These are phyloP conservation scores for Epizoanthus fatuus DNA, from an alignment of 92 coral and sea anemone species.

Conservation along the genomic window DNA sequence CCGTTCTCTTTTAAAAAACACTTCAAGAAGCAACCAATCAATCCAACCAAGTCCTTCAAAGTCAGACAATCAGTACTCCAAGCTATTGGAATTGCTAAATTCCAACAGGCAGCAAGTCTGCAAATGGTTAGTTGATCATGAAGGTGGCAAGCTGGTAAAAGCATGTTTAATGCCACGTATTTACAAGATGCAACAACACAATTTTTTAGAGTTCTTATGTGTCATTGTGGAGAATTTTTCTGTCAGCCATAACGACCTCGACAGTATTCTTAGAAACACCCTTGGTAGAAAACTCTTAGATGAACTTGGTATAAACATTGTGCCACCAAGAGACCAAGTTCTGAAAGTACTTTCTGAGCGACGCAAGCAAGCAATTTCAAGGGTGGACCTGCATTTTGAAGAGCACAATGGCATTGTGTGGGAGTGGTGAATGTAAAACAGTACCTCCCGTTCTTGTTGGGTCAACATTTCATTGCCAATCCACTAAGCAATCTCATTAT, in stretches of 20 bases:
- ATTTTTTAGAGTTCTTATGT: neutral
- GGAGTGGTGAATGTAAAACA: conserved; percentile 9
- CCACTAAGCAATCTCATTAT: neutral
- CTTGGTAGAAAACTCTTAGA: conserved; percentile 13
- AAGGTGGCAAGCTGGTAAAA: conserved; percentile 17
- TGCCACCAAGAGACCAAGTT: conserved; percentile 33
- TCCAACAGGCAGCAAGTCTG: conserved; percentile 11
- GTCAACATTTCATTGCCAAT: neutral
- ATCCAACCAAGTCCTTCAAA: neutral
- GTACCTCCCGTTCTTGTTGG: conserved; percentile 10
- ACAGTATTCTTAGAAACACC: neutral
- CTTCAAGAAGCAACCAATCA: neutral
- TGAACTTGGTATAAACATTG: conserved; percentile 16
- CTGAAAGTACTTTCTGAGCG: neutral
- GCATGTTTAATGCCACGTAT: too few species aligned
- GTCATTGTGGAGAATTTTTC: neutral
- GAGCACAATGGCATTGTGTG: conserved; percentile 26
- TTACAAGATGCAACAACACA: neutral
- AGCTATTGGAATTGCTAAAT: neutral
- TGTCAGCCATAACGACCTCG: neutral
- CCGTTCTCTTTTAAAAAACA: neutral
- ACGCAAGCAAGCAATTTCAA: conserved; percentile 3
- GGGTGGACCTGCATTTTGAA: conserved; percentile 26
- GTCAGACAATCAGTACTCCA: neutral
- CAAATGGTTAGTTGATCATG: conserved; percentile 20